Conservation (phyloP, 2,797 vertebrate species). For the Nannoperca australis region DNA sequence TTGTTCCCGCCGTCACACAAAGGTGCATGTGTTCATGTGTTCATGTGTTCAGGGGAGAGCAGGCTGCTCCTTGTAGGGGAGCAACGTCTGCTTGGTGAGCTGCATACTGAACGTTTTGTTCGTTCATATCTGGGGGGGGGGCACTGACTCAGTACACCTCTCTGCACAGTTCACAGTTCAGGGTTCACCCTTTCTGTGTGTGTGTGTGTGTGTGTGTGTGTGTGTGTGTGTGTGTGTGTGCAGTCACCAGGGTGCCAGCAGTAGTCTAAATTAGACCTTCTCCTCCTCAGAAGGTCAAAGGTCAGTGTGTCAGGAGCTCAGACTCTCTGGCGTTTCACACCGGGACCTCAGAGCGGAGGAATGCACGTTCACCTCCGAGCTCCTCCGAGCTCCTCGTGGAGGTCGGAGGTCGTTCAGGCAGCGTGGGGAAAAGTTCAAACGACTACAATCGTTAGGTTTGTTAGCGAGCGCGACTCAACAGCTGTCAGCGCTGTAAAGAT, state of each 20-base stretch:
- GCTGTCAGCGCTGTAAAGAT: conserved; percentile 9
- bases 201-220: conserved; percentile 24
- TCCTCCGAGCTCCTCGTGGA: conserved; percentile 6
- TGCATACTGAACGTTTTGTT: conserved; percentile 53
- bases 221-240: conserved; percentile 33
- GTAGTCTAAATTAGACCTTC: conserved; percentile 65
- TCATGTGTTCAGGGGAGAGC: conserved; percentile 6
- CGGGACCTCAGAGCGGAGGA: conserved; percentile 41
- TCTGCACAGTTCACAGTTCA: conserved; percentile 44
- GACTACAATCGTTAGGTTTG: conserved; percentile 4
- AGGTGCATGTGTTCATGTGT: background rate
- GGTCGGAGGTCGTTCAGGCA: background rate
- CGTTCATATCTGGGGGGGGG: conserved; percentile 27
- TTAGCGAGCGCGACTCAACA: background rate
- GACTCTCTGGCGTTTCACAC: conserved; percentile 78
- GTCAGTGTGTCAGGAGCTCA: conserved; percentile 61
- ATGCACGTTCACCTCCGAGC: conserved; percentile 37
- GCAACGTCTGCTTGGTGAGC: background rate
- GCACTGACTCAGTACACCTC: conserved; percentile 29
- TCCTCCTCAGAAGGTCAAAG: conserved; percentile 66
- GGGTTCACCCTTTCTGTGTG: conserved; percentile 45
- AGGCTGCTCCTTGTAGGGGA: conserved; percentile 7
- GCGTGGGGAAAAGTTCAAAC: background rate
- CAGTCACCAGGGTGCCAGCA: conserved; percentile 69
- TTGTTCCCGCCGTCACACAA: background rate